These are phyloP conservation scores for Sympetrum striolatum DNA, from an alignment of 2,888 invertebrate genomes.

Conservation along the genomic window DNA sequence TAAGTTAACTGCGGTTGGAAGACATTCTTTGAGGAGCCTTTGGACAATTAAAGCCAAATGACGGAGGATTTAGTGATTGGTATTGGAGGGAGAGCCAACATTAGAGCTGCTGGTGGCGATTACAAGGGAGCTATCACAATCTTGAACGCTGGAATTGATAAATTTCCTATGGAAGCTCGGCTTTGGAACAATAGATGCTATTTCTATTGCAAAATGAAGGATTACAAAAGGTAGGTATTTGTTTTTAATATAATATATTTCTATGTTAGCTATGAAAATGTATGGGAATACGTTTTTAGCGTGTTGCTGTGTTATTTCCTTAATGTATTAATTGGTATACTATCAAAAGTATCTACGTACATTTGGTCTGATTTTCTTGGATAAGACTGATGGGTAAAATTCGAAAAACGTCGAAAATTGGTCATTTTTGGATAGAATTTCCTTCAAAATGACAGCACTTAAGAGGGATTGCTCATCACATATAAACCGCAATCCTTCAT, in stretches of 20 bases:
- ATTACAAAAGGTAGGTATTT: constrained; percentile 21
- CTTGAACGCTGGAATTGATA: constrained; percentile 8
- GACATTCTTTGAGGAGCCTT: too few relatives aligned
- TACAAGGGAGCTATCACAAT: constrained; percentile 10
- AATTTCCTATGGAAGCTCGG: constrained; percentile 32
- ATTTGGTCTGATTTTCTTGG: not conserved
- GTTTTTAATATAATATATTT: not conserved
- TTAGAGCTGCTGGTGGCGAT: constrained; percentile 20
- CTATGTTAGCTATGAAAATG: too few relatives aligned
- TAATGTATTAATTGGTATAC: too few relatives aligned
- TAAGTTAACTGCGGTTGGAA: too few relatives aligned
- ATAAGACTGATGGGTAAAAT: not conserved
- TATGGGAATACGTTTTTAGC: too few relatives aligned
- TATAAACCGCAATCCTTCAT: too few relatives aligned
- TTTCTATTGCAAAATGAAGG: not conserved
- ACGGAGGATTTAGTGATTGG: constrained; percentile 17
- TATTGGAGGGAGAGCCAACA: constrained; percentile 15
- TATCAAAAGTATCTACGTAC: too few relatives aligned
- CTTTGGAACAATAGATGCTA: constrained; percentile 44
- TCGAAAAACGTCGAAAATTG: too few relatives aligned
- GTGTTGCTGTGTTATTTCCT: too few relatives aligned
- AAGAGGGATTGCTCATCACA: too few relatives aligned
- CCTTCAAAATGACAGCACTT: too few relatives aligned
- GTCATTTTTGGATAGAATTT: too few relatives aligned
- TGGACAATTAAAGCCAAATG: not conserved